phyloP scores from a whole-genome alignment of 2,797 vertebrate genomes.

The Gymnoscopelus microlampas region DNA sequence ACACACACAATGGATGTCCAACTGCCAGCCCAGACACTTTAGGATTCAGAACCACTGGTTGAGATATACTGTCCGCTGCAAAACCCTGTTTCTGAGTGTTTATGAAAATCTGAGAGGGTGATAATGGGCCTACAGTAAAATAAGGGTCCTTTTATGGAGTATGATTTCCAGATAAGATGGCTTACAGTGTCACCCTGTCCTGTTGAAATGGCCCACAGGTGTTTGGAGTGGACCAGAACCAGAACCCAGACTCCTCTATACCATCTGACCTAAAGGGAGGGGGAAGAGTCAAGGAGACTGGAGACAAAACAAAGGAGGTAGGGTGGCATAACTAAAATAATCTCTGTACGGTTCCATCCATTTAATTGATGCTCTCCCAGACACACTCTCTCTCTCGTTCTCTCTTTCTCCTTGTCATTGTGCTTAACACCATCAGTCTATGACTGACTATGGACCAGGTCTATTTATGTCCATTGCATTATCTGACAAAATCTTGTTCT shows the following conservation, averaged over 20 bases:
- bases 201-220: constrained; percentile 81
- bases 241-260: constrained; percentile 84
- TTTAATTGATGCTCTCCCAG: neutral
- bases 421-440: neutral
- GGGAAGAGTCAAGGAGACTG: constrained; percentile 82
- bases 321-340: neutral
- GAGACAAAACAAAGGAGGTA: constrained; percentile 72
- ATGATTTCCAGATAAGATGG: neutral
- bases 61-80: too few relatives aligned
- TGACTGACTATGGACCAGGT: neutral
- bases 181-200: constrained; percentile 7
- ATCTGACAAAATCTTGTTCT: neutral
- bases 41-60: too few relatives aligned
- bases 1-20: too few relatives aligned
- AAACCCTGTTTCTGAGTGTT: too few relatives aligned
- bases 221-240: constrained; percentile 92
- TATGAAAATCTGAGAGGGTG: too few relatives aligned
- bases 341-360: neutral
- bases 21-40: too few relatives aligned
- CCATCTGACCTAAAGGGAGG: constrained; percentile 83
- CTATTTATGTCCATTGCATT: neutral
- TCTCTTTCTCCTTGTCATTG: neutral
- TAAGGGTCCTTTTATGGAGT: too few relatives aligned
- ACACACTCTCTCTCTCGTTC: neutral
- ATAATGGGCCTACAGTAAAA: too few relatives aligned